Base-by-base conservation (phyloP, 2,113 vertebrate species). In the Periophthalmodon schlosseri region DNA sequence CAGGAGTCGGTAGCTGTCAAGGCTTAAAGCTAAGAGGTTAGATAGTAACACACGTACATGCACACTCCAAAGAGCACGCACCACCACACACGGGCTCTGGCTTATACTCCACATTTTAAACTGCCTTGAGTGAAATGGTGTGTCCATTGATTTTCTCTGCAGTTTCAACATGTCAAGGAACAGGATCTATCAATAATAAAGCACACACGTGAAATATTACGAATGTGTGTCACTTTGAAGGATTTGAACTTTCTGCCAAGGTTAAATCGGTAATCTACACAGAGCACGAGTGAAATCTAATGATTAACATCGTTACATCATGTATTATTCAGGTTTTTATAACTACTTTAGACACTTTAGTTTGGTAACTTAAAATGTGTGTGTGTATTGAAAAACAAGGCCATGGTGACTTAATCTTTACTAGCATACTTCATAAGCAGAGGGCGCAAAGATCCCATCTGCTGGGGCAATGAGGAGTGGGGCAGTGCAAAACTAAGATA, bases 131-230 rank as follows among this genome's bases (percentile, higher is more conserved):
- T 68, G 72, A 47, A 70, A 65, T 16, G 70, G 72, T 67, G 69
- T 12, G 33, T 68, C 72, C 69, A 69, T 61, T 14, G 33, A 52
- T 79, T 66, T 66, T 64, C 44, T 50, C 65, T 64, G 63, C 72
- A 80, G 12, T 70, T 52, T 71, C 46, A 67, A 58, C 68, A 39
- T 49, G 71, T 67, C 67, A 72, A 4, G 44, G 72, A 81, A 70
- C 73, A 73, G 10, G 23, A 44, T 24, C 24, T 8, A 2, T 89
- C 54, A 89, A 89, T 83, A 87, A 84, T 89, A 74, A 76, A 86
- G 61, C 24, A 6, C 18, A 20, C 47, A 50, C 71, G 82, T 87
- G 33, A 87, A 85, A 85, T 79, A 84, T 84, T 87, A 77, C 75
- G 79, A 76, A 80, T 84, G 9, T 68, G 44, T 73, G 83, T 84